Percentiles rank a stretch among this genome's conserved stretches.
These are phyloP conservation scores for Drymodes brunneopygia DNA, from an alignment of 2,113 vertebrate genomes.

Conservation along the genomic window DNA sequence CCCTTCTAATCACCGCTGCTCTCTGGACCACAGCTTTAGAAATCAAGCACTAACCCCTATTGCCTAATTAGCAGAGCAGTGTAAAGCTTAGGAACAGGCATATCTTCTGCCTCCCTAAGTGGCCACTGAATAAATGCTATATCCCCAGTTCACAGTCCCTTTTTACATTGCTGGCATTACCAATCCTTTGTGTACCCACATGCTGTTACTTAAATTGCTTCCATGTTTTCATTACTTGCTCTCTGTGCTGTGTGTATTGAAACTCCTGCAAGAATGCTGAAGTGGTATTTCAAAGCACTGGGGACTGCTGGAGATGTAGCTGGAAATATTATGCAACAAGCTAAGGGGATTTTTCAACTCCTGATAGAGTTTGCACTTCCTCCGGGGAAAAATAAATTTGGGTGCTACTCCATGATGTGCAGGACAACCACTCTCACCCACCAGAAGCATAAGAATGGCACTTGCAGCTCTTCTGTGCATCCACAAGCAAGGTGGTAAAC, in stretches of 20 bases:
- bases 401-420: neutral
- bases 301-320: constrained; percentile 2
- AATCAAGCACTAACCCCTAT: neutral
- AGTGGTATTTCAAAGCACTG: constrained; percentile 44
- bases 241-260: constrained; percentile 45
- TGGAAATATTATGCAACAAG: constrained; percentile 22
- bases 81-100: constrained; percentile 7
- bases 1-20: neutral
- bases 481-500: neutral
- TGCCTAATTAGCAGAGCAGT: constrained; percentile 43
- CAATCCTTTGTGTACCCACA: constrained; percentile 51
- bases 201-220: constrained; percentile 68
- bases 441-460: neutral
- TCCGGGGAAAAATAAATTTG: neutral
- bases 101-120: constrained; percentile 46
- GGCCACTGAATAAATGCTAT: constrained; percentile 17
- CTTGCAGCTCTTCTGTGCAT: neutral
- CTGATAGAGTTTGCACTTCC: neutral
- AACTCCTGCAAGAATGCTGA: constrained; percentile 51
- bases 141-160: neutral
- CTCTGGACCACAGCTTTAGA: constrained; percentile 12
- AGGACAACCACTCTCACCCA: neutral
- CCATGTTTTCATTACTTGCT: constrained; percentile 58
- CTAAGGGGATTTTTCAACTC: constrained; percentile 12
- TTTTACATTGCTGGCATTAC: constrained; percentile 35